Evolutionary conservation across 2,888 invertebrate species (phyloP), one percentile per base, ranked within the genome.

Genomic region (Coelogynopora nodosa): DNA sequence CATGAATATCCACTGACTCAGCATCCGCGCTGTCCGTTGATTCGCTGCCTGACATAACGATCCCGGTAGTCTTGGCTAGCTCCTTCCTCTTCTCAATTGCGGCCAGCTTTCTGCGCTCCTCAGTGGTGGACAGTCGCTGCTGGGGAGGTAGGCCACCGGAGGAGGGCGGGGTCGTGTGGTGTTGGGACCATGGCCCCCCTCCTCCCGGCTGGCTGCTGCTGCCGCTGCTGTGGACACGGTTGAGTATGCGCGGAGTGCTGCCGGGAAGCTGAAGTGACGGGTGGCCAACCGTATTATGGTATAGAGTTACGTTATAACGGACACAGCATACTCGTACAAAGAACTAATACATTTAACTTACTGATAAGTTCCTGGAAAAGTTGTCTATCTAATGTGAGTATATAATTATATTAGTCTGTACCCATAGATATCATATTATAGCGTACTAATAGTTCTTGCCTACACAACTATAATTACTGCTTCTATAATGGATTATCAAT

Each of bases 11-110:
- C 5, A 84, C 84, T 0, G 84, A 84, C 28, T 84, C 84, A 18
- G 84, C 84, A 84, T 84, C 84, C 26, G 84, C 84, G 26, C 84
- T 84, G 26, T 84, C 84, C 2, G 84, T 84, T 27, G 31, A 31
- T 18, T 84, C 84, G 49, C 49, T 49, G 49, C 49, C 49, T 10
- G 49, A 49, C 49, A 49, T 49, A 18, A 49, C 49, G 18, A 49
- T 49, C 49, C 49, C 49, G 18, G 49, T 49, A 18, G 49, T 10
- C 49, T 49, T 49, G 5, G 5, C 49, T 10, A 49, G 49, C 18
- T 49, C 49, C 49, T 49, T 49, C 5, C 49, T 5, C 5, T 49
- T 5, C n/a, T n/a, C n/a, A n/a, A n/a, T n/a, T n/a, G n/a, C n/a
- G n/a, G n/a, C n/a, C n/a, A n/a, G n/a, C 49, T 18, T 5, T 10